Evolutionary conservation across 2,113 vertebrate genomes (phyloP).

Genomic region (Eulemur rufifrons): DNA sequence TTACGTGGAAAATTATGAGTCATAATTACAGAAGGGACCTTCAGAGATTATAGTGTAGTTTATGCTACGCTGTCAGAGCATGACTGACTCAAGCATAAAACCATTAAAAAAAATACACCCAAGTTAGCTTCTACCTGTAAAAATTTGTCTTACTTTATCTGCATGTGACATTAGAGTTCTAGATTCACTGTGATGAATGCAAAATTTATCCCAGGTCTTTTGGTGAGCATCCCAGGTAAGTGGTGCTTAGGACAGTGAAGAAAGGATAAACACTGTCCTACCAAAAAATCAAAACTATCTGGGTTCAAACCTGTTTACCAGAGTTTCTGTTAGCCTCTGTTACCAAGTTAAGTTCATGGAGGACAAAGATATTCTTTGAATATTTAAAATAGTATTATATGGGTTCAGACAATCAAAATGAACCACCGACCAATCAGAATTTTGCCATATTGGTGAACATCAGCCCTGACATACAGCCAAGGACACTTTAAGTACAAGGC

Average conservation of each 20-base stretch:
- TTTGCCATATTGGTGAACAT: background rate
- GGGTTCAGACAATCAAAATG: background rate
- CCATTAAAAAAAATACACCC: background rate
- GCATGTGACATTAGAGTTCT: background rate
- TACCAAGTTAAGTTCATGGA: background rate
- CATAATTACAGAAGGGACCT: constrained; percentile 13
- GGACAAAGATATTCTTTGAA: background rate
- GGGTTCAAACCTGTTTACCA: background rate
- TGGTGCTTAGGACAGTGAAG: background rate
- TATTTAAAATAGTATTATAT: constrained; percentile 23
- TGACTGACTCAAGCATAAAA: background rate
- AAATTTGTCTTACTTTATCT: background rate
- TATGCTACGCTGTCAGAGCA: background rate
- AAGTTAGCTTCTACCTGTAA: background rate
- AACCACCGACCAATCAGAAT: background rate
- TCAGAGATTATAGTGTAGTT: background rate
- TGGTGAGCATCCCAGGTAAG: background rate
- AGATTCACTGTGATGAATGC: background rate
- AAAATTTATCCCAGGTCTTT: background rate
- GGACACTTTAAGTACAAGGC: background rate
- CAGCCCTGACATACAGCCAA: background rate
- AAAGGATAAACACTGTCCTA: background rate
- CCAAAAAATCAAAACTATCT: constrained; percentile 31
- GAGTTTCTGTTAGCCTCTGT: background rate
- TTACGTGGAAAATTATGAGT: background rate